phyloP scores from a whole-genome alignment of 2,797 vertebrate species.

The Smutsia gigantea region DNA sequence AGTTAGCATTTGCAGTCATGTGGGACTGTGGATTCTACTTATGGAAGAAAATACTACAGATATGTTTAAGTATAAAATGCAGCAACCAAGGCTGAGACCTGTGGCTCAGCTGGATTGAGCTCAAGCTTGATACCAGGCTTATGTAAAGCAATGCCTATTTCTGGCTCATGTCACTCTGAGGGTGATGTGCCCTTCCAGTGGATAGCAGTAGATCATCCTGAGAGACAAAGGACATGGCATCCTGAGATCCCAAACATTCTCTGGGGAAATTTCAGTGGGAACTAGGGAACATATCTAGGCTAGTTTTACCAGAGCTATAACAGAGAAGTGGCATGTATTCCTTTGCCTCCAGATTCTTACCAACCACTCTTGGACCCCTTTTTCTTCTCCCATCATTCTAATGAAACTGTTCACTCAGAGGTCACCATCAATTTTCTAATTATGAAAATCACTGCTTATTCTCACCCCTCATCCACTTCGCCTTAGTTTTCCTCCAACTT shows the following conservation, averaged over 20 bases:
- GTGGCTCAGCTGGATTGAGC: background rate
- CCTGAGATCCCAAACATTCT: background rate
- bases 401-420: background rate
- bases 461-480: background rate
- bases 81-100: background rate
- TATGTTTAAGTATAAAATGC: background rate
- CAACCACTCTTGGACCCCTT: background rate
- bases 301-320: background rate
- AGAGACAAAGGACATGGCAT: background rate
- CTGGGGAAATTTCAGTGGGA: background rate
- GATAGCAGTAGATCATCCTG: background rate
- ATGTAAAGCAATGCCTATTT: background rate
- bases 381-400: background rate
- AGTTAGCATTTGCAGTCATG: conserved; percentile 36
- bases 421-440: background rate
- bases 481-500: background rate
- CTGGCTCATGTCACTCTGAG: background rate
- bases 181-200: background rate
- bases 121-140: background rate
- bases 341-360: background rate
- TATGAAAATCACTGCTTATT: background rate
- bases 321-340: background rate
- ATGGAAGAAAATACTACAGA: conserved; percentile 10
- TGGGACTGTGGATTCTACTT: conserved; percentile 41
- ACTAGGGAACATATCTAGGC: background rate